Percentiles rank a stretch among this genome's conserved stretches.
These are phyloP conservation scores for Amblyraja radiata DNA, from an alignment of 2,797 vertebrate genomes.

Conservation along the genomic window DNA sequence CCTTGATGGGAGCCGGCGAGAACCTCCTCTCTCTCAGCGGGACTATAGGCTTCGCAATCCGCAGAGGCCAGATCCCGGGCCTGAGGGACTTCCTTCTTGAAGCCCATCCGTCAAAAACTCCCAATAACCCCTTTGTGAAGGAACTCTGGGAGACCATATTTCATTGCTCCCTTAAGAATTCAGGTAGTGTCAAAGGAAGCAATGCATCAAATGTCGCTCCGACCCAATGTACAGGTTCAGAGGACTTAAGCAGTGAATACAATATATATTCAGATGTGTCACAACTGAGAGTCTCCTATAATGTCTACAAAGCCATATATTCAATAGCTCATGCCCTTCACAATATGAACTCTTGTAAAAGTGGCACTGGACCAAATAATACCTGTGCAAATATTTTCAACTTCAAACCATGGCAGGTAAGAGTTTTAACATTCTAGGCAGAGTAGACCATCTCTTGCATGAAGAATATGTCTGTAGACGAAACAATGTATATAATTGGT, in stretches of 20 bases:
- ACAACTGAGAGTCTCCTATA: conserved; percentile 52
- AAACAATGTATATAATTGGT: background rate
- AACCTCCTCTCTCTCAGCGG: conserved; percentile 46
- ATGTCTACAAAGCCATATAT: conserved; percentile 50
- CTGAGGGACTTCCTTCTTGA: conserved; percentile 46
- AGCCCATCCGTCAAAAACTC: conserved; percentile 44
- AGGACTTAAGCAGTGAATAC: conserved; percentile 44
- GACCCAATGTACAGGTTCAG: conserved; percentile 44
- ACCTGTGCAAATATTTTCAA: conserved; percentile 46
- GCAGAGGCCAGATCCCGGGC: conserved; percentile 46
- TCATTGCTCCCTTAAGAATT: conserved; percentile 45
- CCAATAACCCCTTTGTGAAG: conserved; percentile 46
- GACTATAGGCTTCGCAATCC: conserved; percentile 52
- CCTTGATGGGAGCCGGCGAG: conserved; percentile 45
- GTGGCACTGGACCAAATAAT: conserved; percentile 33
- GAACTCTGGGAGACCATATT: conserved; percentile 51
- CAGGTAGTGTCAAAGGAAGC: background rate
- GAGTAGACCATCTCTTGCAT: background rate
- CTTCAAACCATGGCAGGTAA: conserved; percentile 51
- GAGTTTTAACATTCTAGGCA: background rate
- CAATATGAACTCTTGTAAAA: conserved; percentile 45
- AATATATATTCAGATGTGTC: conserved; percentile 52
- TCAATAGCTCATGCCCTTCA: conserved; percentile 50
- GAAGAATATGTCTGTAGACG: background rate
- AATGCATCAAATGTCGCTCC: conserved; percentile 38